Evolutionary conservation across 2,113 vertebrate species (phyloP), one percentile per base, ranked within the genome.

Genomic region (Odontesthes bonariensis): DNA sequence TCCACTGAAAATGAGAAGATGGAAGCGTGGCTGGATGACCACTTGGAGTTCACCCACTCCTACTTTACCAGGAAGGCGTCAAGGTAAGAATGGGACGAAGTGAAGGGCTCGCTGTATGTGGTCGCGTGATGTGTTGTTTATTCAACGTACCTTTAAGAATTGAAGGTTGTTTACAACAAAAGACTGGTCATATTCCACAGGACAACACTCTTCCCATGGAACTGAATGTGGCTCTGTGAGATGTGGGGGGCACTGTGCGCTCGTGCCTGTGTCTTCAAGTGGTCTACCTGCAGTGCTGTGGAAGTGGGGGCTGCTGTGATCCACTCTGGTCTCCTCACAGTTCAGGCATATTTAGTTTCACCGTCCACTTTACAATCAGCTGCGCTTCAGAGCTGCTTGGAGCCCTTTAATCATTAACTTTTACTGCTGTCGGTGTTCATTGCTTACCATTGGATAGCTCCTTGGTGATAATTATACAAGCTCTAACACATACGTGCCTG

Each of bases 1-100:
- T 82, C 67, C 47, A 83, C 77, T 4, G 93, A 95, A 55, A 91
- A 88, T 73, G 95, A 96, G 51, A 82, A 88, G 85, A 94, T 96
- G 86, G 97, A 98, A 95, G 96, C 97, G 81, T 98, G 97, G 97
- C 95, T 98, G 93, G 97, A 99, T 81, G 97, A 98, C 65, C 95
- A 98, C 94, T 14, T 90, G 86, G 96, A 97, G 85, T 98, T 98
- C 44, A 86, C 96, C 35, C 94, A 89, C 89, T 96, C 96, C 20
- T 98, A 99, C 95, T 98, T 99, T 88, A 92, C 96, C 35, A 90
- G 95, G 78, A 99, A 98, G 92, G 97, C 96, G 8, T 96, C 94
- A 31, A 96, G 97, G 97, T 99, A 94, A 95, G 91, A 20, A 10
- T 2, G 20, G 16, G 16, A 3, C 20, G 3, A 16, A 40, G 22